These are phyloP conservation scores for Cyclophora albipunctata DNA, from an alignment of 2,888 invertebrate species.

Conservation along the genomic window DNA sequence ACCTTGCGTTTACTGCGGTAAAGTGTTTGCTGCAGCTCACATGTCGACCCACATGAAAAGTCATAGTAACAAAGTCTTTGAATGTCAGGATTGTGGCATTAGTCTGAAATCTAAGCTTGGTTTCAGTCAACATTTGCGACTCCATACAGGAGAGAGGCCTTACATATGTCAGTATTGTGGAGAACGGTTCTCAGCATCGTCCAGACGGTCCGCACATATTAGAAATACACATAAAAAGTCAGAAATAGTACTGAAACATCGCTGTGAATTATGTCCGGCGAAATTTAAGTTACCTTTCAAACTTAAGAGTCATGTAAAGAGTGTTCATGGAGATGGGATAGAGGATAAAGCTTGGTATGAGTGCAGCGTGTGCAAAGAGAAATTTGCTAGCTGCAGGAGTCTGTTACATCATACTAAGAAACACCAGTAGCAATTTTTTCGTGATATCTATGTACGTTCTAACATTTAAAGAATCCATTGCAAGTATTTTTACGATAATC, in stretches of 20 bases:
- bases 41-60: conserved; percentile 55
- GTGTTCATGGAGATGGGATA: conserved; percentile 32
- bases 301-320: conserved; percentile 41
- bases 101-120: conserved; percentile 48
- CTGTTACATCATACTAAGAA: conserved; percentile 46
- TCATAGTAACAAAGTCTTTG: conserved; percentile 32
- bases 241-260: conserved; percentile 36
- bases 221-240: conserved; percentile 37
- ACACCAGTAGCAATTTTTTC: conserved; percentile 25
- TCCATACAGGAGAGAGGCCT: conserved; percentile 58
- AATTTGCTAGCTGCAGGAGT: conserved; percentile 44
- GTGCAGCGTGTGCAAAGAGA: conserved; percentile 42
- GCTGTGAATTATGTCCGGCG: conserved; percentile 48
- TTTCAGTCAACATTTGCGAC: conserved; percentile 48
- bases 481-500: no score
- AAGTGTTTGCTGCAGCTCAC: conserved; percentile 49
- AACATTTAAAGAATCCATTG: no score
- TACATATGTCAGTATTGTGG: conserved; percentile 49
- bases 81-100: conserved; percentile 46
- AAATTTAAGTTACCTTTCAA: conserved; percentile 44
- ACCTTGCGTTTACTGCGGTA: conserved; percentile 55
- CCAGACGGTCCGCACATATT: conserved; percentile 54
- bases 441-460: no score
- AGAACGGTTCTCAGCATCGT: conserved; percentile 54
- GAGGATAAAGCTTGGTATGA: conserved; percentile 27